A percentile compares a stretch with the other conserved stretches of the same genome.
Conservation (phyloP, 2,888 invertebrate genomes). For the Eupithecia inturbata region DNA sequence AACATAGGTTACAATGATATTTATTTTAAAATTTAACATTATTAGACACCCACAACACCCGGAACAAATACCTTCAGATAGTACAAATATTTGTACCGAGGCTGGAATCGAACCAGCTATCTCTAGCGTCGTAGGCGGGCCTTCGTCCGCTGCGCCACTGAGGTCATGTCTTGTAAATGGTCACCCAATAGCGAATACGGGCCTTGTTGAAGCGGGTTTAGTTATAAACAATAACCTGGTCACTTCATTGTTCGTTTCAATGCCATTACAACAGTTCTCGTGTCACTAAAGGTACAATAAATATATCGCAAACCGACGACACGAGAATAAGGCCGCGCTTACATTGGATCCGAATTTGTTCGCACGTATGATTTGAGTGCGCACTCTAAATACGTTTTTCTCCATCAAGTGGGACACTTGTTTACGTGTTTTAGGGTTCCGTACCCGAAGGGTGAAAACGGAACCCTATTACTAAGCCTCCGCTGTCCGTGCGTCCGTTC, state of each 20-base stretch:
- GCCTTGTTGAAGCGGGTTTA: neutral
- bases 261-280: conserved; percentile 56
- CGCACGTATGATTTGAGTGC: no score
- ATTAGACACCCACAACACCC: no score
- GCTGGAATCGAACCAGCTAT: neutral
- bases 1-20: no score
- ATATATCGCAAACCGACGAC: conserved; percentile 64
- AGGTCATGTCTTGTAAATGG: neutral
- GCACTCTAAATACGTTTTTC: no score
- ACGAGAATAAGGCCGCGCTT: conserved; percentile 65
- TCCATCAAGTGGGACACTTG: no score
- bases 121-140: neutral
- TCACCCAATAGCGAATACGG: neutral
- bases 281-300: conserved; percentile 60
- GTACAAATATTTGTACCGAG: neutral
- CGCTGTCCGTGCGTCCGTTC: no score
- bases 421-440: no score
- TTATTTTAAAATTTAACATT: no score
- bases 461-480: no score
- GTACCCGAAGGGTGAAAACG: no score
- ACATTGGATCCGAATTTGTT: no score
- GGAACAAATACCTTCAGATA: neutral
- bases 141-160: neutral
- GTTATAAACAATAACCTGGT: conserved; percentile 39
- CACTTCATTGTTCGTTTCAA: conserved; percentile 66